A percentile compares a stretch with the other conserved stretches of the same genome.
These are phyloP conservation scores for Coenonympha glycerion DNA, from an alignment of 2,888 invertebrate genomes.

Conservation along the genomic window DNA sequence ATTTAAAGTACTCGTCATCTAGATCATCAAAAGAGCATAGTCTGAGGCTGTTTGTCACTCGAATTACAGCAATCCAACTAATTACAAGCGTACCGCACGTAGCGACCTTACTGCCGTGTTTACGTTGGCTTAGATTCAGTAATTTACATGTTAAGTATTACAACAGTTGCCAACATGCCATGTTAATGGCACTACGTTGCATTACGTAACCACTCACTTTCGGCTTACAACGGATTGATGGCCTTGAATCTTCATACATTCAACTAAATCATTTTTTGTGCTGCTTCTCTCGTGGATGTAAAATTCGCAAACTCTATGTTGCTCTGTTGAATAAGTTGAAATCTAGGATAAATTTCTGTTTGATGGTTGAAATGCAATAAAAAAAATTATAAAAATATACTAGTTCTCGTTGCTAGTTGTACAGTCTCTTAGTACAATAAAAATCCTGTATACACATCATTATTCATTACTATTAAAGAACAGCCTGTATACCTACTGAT, in stretches of 20 bases:
- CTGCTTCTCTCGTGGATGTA: neutral
- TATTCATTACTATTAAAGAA: too few species aligned
- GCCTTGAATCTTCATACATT: too few species aligned
- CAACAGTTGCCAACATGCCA: slow-evolving; percentile 9
- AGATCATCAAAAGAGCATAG: neutral
- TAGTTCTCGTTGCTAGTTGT: too few species aligned
- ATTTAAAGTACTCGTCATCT: too few species aligned
- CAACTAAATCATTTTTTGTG: neutral
- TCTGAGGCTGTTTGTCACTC: slow-evolving; percentile 8
- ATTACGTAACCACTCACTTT: slow-evolving; percentile 1
- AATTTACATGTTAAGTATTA: slow-evolving; percentile 37
- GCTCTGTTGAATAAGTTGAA: too few species aligned
- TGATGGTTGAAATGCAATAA: too few species aligned
- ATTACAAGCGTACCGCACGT: slow-evolving; percentile 6
- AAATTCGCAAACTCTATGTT: neutral
- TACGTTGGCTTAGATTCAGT: slow-evolving; percentile 35
- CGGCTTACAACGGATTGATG: neutral
- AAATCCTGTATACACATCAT: too few species aligned
- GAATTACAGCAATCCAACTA: slow-evolving; percentile 8
- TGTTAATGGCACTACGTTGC: neutral
- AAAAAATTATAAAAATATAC: too few species aligned
- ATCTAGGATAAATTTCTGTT: too few species aligned
- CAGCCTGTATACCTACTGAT: too few species aligned
- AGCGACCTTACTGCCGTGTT: slow-evolving; percentile 33
- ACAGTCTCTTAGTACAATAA: too few species aligned